phyloP scores from a whole-genome alignment of 64 coral and sea anemone genomes.

The Dendrophyllia cribrosa region DNA sequence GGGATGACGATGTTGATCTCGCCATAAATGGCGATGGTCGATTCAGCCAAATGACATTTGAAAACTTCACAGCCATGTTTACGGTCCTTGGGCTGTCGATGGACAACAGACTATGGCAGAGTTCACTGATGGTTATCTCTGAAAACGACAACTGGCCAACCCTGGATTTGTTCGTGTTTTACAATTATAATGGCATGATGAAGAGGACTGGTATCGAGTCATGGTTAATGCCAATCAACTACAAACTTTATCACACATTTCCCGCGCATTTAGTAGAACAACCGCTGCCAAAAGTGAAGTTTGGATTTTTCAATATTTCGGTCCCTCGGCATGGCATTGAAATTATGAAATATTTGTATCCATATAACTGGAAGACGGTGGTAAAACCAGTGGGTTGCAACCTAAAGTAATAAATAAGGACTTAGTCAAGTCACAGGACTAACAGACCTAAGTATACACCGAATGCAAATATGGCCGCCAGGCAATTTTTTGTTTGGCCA shows the following conservation, averaged over 20 bases:
- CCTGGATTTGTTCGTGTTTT: slow-evolving; percentile 74
- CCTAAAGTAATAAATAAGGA: no score
- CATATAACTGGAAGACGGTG: slow-evolving; percentile 77
- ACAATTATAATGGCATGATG: slow-evolving; percentile 71
- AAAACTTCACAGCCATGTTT: slow-evolving; percentile 35
- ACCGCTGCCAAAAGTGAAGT: slow-evolving; percentile 55
- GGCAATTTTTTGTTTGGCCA: no score
- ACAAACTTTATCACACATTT: slow-evolving; percentile 64
- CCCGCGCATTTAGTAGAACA: slow-evolving; percentile 49
- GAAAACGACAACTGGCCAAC: background rate
- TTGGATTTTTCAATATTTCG: slow-evolving; percentile 72
- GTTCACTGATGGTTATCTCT: background rate
- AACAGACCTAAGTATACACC: no score
- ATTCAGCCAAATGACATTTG: background rate
- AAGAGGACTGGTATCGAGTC: slow-evolving; percentile 61
- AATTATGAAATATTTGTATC: slow-evolving; percentile 82
- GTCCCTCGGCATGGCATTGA: slow-evolving; percentile 53
- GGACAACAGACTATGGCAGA: slow-evolving; percentile 29
- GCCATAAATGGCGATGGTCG: slow-evolving; percentile 36
- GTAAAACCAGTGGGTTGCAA: slow-evolving; percentile 3
- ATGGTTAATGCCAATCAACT: slow-evolving; percentile 60
- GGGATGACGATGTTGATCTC: slow-evolving; percentile 70
- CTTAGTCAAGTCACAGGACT: no score
- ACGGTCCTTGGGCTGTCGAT: background rate
- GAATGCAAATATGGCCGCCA: no score